These are phyloP conservation scores for Zaprionus inermis DNA, from an alignment of 1,140 invertebrate species.

Conservation along the genomic window DNA sequence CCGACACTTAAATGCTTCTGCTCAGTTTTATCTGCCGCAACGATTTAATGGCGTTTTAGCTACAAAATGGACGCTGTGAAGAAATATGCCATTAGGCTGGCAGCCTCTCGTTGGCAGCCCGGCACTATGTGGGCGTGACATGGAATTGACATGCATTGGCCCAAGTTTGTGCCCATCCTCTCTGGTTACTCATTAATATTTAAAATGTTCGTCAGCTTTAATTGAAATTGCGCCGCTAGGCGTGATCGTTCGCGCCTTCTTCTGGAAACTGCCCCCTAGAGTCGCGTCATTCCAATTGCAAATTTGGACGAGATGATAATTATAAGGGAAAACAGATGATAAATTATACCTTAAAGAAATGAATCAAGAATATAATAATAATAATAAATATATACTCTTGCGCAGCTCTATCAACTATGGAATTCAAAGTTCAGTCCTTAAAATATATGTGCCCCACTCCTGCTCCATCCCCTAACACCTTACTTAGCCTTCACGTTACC, in stretches of 20 bases:
- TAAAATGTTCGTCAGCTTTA: conserved; percentile 39
- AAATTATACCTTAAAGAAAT: not conserved
- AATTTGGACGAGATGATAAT: conserved; percentile 5
- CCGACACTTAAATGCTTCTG: conserved; percentile 61
- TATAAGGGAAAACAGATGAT: not conserved
- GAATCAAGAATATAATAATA: not conserved
- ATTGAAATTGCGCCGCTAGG: conserved; percentile 50
- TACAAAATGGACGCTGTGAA: conserved; percentile 33
- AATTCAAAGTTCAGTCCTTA: not conserved
- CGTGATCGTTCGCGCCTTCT: conserved; percentile 11
- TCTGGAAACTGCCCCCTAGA: conserved; percentile 1
- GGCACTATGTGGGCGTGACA: not conserved
- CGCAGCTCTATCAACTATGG: not conserved
- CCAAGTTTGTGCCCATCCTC: not conserved
- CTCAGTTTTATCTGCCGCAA: conserved; percentile 58
- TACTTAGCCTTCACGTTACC: conserved; percentile 42
- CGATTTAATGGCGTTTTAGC: conserved; percentile 70
- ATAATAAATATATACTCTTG: no score
- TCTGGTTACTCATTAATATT: conserved; percentile 14
- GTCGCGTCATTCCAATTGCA: not conserved
- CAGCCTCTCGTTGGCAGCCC: not conserved
- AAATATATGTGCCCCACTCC: not conserved
- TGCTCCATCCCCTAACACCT: not conserved
- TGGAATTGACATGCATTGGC: conserved; percentile 3
- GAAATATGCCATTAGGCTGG: conserved; percentile 41